Evolutionary conservation across 2,888 invertebrate genomes (phyloP), one percentile per base, ranked within the genome.

Genomic region (Alviniconcha strummeri): DNA sequence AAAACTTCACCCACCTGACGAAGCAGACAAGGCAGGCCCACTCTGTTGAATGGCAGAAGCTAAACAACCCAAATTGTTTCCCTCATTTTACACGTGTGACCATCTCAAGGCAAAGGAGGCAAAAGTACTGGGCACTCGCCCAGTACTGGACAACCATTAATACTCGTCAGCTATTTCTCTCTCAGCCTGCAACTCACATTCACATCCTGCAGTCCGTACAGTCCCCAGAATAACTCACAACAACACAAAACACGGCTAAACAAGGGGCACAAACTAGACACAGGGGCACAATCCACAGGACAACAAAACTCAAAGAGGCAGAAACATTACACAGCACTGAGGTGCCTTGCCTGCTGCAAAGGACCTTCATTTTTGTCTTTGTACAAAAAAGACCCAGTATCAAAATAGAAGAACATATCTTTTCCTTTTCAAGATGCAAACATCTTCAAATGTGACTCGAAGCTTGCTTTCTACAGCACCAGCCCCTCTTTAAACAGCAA

Each of bases 381-480:
- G 55, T 75, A 75, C 75, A 75, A 75, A 75, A 75, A 75, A 75
- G 75, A 55, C 7, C 54, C 5, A 55, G 55, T 75, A 75, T 75
- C 75, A 75, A 75, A 75, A 75, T 75, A 75, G 55, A 75, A 52
- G 17, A 55, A 55, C 54, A 55, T 75, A 54, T 72, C 52, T 11
- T 72, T 11, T 9, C 64, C 64, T 64, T 64, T 64, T 64, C 64
- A 64, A 13, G 64, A 64, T 13, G 11, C 64, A 64, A 64, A 64
- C 64, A 64, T 15, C 64, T 64, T 64, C 64, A 64, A 36, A 36
- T 36, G 36, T 36, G 36, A 36, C 36, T 36, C 36, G 36, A 36
- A 36, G 36, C 36, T 36, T 36, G 36, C 36, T 36, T 36, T 36
- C 36, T 36, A 36, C 36, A 36, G 36, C 36, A 3, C 36, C 36